Percentiles rank a stretch among this genome's conserved stretches.
Evolutionary conservation across 2,888 invertebrate species (phyloP).

Genomic region (Teinopalpus imperialis): DNA sequence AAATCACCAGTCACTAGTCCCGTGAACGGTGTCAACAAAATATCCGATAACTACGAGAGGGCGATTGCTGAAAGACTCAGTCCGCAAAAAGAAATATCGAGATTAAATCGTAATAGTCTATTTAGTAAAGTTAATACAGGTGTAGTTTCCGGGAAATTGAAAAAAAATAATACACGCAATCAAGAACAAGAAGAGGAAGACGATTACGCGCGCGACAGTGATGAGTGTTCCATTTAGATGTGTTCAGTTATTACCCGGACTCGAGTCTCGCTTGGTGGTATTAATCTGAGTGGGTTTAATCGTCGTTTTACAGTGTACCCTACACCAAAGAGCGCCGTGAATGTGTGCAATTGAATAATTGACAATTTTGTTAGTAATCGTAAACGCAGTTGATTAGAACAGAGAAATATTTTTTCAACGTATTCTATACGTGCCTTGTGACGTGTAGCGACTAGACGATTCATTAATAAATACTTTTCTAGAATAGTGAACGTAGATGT

Average conservation of each 20-base stretch:
- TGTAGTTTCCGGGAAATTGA: conserved; percentile 62
- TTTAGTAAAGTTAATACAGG: conserved; percentile 75
- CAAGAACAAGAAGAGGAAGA: conserved; percentile 73
- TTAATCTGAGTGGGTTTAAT: conserved; percentile 34
- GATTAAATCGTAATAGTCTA: conserved; percentile 61
- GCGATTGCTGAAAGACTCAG: conserved; percentile 70
- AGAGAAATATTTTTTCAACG: conserved; percentile 75
- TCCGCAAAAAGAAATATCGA: conserved; percentile 59
- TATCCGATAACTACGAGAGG: conserved; percentile 75
- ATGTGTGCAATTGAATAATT: conserved; percentile 44
- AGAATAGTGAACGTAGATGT: conserved; percentile 19
- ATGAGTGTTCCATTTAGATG: conserved; percentile 84
- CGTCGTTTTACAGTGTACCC: conserved; percentile 43
- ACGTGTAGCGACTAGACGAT: conserved; percentile 44
- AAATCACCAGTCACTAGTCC: conserved; percentile 62
- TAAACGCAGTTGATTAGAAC: conserved; percentile 43
- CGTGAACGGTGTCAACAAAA: conserved; percentile 70
- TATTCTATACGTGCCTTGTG: conserved; percentile 76
- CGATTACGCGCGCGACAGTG: conserved; percentile 81
- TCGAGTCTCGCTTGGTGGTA: conserved; percentile 38
- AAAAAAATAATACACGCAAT: conserved; percentile 46
- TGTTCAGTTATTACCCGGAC: conserved; percentile 27
- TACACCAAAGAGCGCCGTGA: conserved; percentile 64
- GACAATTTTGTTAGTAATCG: conserved; percentile 26
- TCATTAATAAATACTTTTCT: conserved; percentile 12